phyloP scores from a whole-genome alignment of 2,888 invertebrate species.

The Dermolepida albohirtum region DNA sequence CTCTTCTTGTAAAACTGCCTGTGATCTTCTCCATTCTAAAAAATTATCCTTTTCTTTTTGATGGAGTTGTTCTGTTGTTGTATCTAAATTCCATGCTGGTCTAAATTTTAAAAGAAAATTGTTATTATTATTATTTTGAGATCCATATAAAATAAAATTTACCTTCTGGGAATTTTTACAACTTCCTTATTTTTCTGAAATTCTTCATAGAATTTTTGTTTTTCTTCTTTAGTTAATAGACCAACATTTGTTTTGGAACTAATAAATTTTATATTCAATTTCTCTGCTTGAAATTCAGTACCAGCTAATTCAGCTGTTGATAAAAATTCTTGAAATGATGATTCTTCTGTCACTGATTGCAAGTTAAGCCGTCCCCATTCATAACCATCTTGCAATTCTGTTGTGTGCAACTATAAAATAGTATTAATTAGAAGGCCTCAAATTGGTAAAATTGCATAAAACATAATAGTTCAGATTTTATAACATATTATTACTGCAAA shows the following conservation, averaged over 20 bases:
- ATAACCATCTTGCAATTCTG: constrained; percentile 89
- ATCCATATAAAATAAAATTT: constrained; percentile 43
- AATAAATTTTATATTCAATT: constrained; percentile 84
- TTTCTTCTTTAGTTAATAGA: constrained; percentile 72
- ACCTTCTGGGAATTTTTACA: constrained; percentile 86
- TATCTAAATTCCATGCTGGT: constrained; percentile 83
- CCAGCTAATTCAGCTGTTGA: constrained; percentile 95
- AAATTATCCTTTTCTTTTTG: constrained; percentile 85
- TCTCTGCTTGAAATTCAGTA: constrained; percentile 93
- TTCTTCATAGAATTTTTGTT: constrained; percentile 66
- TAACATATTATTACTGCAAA: too few relatives aligned
- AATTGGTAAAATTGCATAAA: too few relatives aligned
- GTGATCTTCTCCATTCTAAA: constrained; percentile 88
- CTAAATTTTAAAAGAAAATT: constrained; percentile 66
- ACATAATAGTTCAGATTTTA: too few relatives aligned
- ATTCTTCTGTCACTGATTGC: constrained; percentile 94
- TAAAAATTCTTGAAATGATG: constrained; percentile 95
- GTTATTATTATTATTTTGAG: constrained; percentile 22
- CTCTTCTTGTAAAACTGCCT: constrained; percentile 82
- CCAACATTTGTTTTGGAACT: constrained; percentile 73
- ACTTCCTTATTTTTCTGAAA: constrained; percentile 73
- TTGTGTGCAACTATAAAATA: constrained; percentile 77
- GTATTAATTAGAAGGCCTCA: too few relatives aligned
- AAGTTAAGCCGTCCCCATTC: constrained; percentile 92
- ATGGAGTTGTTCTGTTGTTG: constrained; percentile 84